Evolutionary conservation across 2,113 vertebrate genomes (phyloP).

Genomic region (Pomatostomus ruficeps): DNA sequence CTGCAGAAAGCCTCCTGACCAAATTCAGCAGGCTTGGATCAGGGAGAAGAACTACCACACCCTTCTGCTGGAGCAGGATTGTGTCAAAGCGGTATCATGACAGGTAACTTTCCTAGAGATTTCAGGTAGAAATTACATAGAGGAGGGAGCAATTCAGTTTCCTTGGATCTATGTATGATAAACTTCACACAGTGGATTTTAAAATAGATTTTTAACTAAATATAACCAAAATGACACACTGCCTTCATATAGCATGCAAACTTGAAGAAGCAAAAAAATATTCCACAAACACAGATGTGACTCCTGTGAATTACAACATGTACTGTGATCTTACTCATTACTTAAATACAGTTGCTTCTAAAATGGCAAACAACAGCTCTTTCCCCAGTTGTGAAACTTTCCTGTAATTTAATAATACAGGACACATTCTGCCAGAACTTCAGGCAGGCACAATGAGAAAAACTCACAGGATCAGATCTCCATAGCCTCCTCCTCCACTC

Average conservation of each 20-base stretch:
- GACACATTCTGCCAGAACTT: neutral
- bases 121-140: neutral
- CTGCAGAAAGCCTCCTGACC: neutral
- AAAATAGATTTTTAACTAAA: neutral
- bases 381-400: neutral
- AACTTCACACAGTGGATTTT: neutral
- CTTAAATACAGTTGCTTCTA: neutral
- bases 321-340: neutral
- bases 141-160: neutral
- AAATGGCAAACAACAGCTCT: neutral
- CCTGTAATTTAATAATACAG: neutral
- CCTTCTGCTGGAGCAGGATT: neutral
- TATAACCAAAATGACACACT: neutral
- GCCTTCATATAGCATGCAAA: neutral
- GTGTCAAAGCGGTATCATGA: neutral
- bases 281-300: neutral
- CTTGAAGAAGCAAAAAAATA: neutral
- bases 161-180: neutral
- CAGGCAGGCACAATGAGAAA: neutral
- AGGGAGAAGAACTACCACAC: neutral
- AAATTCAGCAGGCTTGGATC: neutral
- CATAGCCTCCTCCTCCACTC: neutral
- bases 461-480: neutral
- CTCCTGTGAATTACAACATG: neutral
- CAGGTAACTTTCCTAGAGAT: neutral